Evolutionary conservation across 2,113 vertebrate species (phyloP).

Genomic region (Chloropsis hardwickii): DNA sequence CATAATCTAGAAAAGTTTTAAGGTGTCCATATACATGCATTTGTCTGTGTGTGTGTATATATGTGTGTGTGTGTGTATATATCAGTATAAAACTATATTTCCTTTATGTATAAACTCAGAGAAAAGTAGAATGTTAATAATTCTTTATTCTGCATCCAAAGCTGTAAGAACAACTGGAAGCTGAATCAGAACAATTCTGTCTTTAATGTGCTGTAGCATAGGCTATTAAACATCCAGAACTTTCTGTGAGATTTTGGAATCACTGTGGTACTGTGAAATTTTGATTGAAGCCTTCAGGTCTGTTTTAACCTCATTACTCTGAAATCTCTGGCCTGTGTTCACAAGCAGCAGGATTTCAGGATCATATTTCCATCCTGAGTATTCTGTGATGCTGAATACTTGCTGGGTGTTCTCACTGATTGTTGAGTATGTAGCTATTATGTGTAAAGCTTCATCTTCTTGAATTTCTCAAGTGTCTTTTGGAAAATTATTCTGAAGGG

Average conservation of each 20-base stretch:
- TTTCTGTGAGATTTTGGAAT: neutral
- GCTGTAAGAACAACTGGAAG: neutral
- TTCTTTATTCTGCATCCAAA: neutral
- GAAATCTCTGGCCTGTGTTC: neutral
- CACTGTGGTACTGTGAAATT: neutral
- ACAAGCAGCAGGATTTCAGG: neutral
- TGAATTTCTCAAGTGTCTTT: neutral
- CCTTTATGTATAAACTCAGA: neutral
- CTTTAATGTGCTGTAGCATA: neutral
- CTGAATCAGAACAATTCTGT: neutral
- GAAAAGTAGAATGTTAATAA: neutral
- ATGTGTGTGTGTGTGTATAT: rapidly evolving
- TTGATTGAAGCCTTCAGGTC: neutral
- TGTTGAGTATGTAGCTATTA: neutral
- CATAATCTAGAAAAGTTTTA: neutral
- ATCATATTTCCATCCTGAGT: neutral
- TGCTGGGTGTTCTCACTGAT: neutral
- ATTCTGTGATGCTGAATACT: neutral
- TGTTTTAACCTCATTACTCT: neutral
- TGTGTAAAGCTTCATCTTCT: neutral
- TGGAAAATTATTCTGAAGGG: neutral
- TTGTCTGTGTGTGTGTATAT: neutral
- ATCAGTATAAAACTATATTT: neutral
- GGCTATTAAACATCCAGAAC: neutral
- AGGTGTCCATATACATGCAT: neutral